phyloP scores from a whole-genome alignment of 2,888 invertebrate species.

The Drosophila testacea region DNA sequence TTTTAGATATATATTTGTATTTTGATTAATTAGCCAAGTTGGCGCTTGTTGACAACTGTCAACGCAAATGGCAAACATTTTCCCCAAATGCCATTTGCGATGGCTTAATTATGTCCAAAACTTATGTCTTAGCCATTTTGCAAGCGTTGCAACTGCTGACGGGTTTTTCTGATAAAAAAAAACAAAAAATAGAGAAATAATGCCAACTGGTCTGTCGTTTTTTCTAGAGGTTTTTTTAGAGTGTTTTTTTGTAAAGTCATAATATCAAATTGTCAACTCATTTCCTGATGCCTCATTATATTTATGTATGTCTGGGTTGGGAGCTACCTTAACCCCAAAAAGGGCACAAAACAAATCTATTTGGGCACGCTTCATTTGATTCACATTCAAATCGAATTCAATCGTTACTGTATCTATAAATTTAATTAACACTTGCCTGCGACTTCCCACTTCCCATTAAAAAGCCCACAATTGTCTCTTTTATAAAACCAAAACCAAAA shows the following conservation, averaged over 20 bases:
- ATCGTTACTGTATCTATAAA: constrained; percentile 58
- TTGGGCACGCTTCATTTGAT: constrained; percentile 72
- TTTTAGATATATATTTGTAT: constrained; percentile 7
- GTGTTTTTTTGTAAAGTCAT: constrained; percentile 15
- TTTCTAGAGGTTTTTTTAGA: constrained; percentile 5
- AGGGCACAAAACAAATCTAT: constrained; percentile 55
- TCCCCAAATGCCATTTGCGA: constrained; percentile 60
- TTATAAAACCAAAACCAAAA: constrained; percentile 12
- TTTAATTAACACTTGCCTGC: constrained; percentile 72
- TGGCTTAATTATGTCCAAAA: constrained; percentile 80
- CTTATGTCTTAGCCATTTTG: constrained; percentile 65
- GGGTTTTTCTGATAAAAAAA: constrained; percentile 60
- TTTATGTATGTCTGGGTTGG: constrained; percentile 7
- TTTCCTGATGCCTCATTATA: constrained; percentile 49
- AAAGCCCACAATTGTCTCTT: constrained; percentile 46
- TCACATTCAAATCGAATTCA: constrained; percentile 51
- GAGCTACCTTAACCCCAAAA: constrained; percentile 34
- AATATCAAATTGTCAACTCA: constrained; percentile 66
- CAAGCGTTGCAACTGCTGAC: constrained; percentile 56
- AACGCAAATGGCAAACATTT: constrained; percentile 77
- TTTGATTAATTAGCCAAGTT: constrained; percentile 65
- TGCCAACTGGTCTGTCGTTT: constrained; percentile 21
- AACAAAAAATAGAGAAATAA: constrained; percentile 11
- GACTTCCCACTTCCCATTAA: constrained; percentile 38
- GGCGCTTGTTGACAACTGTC: constrained; percentile 70